A percentile compares a stretch with the other conserved stretches of the same genome.
Evolutionary conservation across 1,140 invertebrate genomes (phyloP).

Genomic region (Vanessa tameamea): DNA sequence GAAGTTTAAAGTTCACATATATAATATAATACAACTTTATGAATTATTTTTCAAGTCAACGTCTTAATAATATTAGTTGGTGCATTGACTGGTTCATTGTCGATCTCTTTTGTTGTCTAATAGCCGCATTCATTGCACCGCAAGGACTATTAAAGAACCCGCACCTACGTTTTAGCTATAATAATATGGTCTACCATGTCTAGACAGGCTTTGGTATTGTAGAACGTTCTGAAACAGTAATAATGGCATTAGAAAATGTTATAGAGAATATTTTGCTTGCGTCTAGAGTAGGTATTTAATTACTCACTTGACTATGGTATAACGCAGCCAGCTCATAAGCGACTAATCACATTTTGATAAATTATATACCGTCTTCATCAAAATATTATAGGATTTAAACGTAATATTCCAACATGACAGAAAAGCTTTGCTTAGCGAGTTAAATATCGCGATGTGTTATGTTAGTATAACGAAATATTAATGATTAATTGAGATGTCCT

Average conservation of each 20-base stretch:
- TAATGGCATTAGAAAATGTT: conserved; percentile 9
- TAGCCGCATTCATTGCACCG: conserved; percentile 15
- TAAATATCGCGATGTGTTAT: no score
- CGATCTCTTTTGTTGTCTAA: conserved; percentile 23
- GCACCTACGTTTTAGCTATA: conserved; percentile 13
- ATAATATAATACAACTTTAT: no score
- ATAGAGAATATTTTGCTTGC: background rate
- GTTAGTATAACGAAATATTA: no score
- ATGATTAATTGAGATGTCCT: no score
- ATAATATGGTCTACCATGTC: conserved; percentile 1
- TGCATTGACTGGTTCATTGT: conserved; percentile 14
- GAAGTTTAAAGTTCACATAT: no score
- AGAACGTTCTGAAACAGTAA: background rate
- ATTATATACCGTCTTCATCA: no score
- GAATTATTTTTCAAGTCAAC: background rate
- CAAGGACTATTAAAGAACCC: conserved; percentile 19
- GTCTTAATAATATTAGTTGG: conserved; percentile 4
- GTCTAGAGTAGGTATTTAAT: background rate
- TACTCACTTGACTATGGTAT: no score
- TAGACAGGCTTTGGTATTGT: conserved; percentile 10
- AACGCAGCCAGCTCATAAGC: no score
- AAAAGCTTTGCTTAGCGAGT: no score
- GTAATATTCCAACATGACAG: no score
- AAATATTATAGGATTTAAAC: no score
- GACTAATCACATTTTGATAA: no score